phyloP scores from a whole-genome alignment of 2,888 invertebrate genomes.

The Cinara cedri region DNA sequence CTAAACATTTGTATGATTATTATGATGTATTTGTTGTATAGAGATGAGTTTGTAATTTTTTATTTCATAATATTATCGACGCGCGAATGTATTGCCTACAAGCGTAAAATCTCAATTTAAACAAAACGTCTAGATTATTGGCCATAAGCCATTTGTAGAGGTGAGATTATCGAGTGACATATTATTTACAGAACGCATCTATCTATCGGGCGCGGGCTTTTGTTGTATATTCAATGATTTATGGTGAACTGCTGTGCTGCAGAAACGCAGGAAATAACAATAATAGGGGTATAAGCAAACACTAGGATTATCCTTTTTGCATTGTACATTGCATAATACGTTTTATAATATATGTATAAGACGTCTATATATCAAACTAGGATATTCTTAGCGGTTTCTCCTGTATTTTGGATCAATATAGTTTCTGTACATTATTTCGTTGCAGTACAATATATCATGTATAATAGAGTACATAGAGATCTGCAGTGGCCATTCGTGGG shows the following conservation, averaged over 20 bases:
- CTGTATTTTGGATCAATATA: slow-evolving; percentile 37
- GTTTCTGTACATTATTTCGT: neutral
- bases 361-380: slow-evolving; percentile 28
- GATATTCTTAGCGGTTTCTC: slow-evolving; percentile 15
- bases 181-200: slow-evolving; percentile 33
- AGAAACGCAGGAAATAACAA: slow-evolving; percentile 28
- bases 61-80: neutral
- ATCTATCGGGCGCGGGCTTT: slow-evolving; percentile 5
- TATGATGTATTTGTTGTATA: too few relatives aligned
- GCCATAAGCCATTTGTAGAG: slow-evolving; percentile 25
- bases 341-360: neutral
- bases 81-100: neutral
- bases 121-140: neutral
- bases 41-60: too few relatives aligned
- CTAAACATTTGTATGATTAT: too few relatives aligned
- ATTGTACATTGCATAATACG: neutral
- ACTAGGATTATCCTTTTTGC: slow-evolving; percentile 41
- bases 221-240: slow-evolving; percentile 42
- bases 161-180: slow-evolving; percentile 42
- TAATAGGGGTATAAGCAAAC: slow-evolving; percentile 27
- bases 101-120: neutral
- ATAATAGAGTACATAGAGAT: neutral
- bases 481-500: too few relatives aligned
- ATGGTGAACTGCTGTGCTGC: slow-evolving; percentile 11
- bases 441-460: neutral